A percentile compares a stretch with the other conserved stretches of the same genome.
Evolutionary conservation across 2,113 vertebrate genomes (phyloP).

Genomic region (Seriola rivoliana): DNA sequence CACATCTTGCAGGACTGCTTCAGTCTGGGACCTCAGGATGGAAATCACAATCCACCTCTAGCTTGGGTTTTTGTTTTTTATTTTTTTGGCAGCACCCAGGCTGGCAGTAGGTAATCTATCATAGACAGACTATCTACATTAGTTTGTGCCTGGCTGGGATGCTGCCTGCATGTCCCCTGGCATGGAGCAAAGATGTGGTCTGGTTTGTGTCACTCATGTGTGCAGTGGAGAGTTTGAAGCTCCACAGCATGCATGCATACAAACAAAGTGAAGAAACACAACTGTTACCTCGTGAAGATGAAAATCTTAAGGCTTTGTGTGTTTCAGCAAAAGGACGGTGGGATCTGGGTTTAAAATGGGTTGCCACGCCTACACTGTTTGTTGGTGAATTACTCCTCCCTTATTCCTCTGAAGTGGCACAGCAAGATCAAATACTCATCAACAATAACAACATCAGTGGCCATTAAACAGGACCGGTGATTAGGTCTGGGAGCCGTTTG

Average conservation of each 20-base stretch:
- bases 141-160: constrained; percentile 41
- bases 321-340: constrained; percentile 14
- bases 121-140: constrained; percentile 65
- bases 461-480: constrained; percentile 69
- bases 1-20: constrained; percentile 4
- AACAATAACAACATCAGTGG: constrained; percentile 72
- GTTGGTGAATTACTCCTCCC: constrained; percentile 57
- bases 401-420: constrained; percentile 69
- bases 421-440: constrained; percentile 68
- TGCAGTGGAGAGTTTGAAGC: constrained; percentile 30
- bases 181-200: constrained; percentile 33
- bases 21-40: constrained; percentile 28
- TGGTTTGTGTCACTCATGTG: constrained; percentile 42
- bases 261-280: constrained; percentile 38
- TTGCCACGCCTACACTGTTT: constrained; percentile 49
- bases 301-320: background rate
- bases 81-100: constrained; percentile 40
- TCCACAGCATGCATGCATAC: constrained; percentile 7
- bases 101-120: constrained; percentile 66
- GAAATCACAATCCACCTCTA: constrained; percentile 24
- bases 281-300: constrained; percentile 33
- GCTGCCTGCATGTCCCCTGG: background rate
- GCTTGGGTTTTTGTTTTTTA: background rate
- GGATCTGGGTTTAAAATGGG: constrained; percentile 40
- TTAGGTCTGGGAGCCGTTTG: constrained; percentile 67